Base-by-base conservation (phyloP, 2,797 vertebrate species). In the Sebastes minor region DNA sequence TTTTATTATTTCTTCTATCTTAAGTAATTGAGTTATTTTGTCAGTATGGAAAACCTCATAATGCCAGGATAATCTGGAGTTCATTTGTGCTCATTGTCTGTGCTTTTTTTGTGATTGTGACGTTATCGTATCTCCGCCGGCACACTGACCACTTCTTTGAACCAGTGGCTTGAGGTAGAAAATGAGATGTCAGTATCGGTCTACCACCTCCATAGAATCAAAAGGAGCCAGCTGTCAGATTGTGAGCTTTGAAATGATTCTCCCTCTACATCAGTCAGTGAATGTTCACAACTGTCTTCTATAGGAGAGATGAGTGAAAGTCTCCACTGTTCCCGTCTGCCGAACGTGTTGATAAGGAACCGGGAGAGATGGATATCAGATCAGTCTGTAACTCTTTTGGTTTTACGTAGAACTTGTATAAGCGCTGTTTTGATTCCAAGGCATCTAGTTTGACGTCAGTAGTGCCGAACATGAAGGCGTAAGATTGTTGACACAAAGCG, bases 31-130 rank as follows among this genome's bases (percentile, higher is more conserved):
- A 27, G 5, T 53, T 52, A 28, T 60, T 68, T 38, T 64, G 6
- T 63, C 33, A 49, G n/a, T 16, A 53, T 82, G 12, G 68, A 73
- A 72, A 20, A 13, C 35, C 2, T 73, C 32, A 74, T 32, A 65
- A 79, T 78, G 61, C 60, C 69, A 76, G 61, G 16, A 46, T 46
- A 46, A 46, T 46, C 42, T 2, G 42, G 66, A 86, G 71, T 73
- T 75, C 79, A 88, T 86, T 78, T 81, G 74, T 78, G 71, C 68
- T 79, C 81, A 80, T 87, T 89, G 87, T 77, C 70, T 67, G 38
- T 76, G 27, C 72, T 82, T 66, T 88, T 42, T 42, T 81, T 74
- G 35, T 85, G 65, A 72, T 84, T 52, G 69, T 68, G 28, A 62
- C 52, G 62, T 77, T 74, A 33, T 49, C 18, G 16, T 49, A 78